Evolutionary conservation across 1,140 invertebrate genomes (phyloP), one percentile per base, ranked within the genome.

Genomic region (Brachionus angularis): DNA sequence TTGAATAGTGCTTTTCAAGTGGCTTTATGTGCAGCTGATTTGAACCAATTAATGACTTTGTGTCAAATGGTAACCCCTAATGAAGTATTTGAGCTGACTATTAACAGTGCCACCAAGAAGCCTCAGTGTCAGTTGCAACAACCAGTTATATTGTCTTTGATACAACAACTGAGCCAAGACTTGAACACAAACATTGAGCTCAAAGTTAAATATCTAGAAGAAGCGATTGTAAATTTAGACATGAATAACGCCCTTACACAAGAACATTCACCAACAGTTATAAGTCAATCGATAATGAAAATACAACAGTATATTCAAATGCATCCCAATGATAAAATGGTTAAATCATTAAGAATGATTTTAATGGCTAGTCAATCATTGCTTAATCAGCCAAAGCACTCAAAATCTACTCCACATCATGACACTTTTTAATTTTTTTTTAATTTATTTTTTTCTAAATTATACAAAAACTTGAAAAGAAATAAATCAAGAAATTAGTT

Each of bases 161-260:
- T 96, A 73, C 91, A 94, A 79, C 93, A 96, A 78, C 85, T 96
- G 2, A 89, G 90, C 3, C 88, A 89, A 1, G 91, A 95, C 79
- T 86, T 96, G 79, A 84, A 84, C 27, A 85, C 87, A 62, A 86
- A 91, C 76, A 91, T 89, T n/a, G 89, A 90, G 75, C 83, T 92
- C 3, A 95, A 94, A 87, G 91, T 93, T 83, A 76, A 77, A 74
- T 94, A 90, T 84, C 83, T 95, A 31, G 87, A 91, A 77, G 91
- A 92, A 77, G 91, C 91, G 2, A 84, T 95, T 61, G 84, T 92
- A 78, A 90, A 88, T 78, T 80, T 95, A 46, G 89, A 92, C 78
- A 84, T 86, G 5, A 84, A 80, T 3, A 87, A 91, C 81, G 85
- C 87, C 0, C 85, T 89, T 10, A 91, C 89, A 0, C 84, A 86